Conservation (phyloP, 2,113 vertebrate genomes). For the Scomber colias region DNA sequence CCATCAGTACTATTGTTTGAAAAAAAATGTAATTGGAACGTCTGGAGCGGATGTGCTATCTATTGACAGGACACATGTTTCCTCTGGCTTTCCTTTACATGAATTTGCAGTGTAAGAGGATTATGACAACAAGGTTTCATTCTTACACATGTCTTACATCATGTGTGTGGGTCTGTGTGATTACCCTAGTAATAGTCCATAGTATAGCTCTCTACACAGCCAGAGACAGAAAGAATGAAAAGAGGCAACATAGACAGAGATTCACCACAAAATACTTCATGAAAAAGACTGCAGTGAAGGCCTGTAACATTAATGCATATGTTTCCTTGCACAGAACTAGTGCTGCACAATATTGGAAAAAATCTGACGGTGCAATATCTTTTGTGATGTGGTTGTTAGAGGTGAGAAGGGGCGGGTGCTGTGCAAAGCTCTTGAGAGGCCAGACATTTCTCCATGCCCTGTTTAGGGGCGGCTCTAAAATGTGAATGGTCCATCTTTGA, state of each 20-base stretch:
- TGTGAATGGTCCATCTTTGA: no score
- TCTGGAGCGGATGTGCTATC: no score
- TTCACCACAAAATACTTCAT: constrained; percentile 26
- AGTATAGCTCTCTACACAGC: background rate
- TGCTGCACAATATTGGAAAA: no score
- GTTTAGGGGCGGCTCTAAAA: no score
- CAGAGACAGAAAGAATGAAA: background rate
- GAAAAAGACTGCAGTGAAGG: constrained; percentile 2
- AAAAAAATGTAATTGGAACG: background rate
- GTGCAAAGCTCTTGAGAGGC: no score
- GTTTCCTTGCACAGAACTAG: no score
- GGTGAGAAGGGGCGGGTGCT: no score
- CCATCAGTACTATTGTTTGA: no score
- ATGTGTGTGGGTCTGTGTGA: constrained; percentile 18
- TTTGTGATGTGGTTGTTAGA: no score
- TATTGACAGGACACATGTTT: background rate
- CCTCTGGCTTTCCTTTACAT: background rate
- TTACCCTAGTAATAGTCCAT: background rate
- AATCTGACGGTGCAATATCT: no score
- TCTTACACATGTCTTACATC: constrained; percentile 52
- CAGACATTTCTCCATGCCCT: no score
- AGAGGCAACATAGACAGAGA: background rate
- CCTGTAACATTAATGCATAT: background rate
- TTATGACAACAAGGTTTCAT: constrained; percentile 12
- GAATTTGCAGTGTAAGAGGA: background rate